Evolutionary conservation across 2,888 invertebrate species (phyloP), one percentile per base, ranked within the genome.

Genomic region (Brenthis hecate): DNA sequence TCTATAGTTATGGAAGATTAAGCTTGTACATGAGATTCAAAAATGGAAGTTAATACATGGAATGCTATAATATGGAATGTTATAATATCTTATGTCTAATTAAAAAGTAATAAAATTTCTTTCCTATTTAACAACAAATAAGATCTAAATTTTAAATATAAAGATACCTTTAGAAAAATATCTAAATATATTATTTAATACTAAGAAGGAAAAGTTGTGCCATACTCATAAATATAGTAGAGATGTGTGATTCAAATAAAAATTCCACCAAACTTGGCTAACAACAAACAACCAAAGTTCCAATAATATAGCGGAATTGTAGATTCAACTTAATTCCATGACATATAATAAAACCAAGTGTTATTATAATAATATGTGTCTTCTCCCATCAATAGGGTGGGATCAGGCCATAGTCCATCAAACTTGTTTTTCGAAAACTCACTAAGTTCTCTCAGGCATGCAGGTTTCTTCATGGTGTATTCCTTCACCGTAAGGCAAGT

Each of bases 11-110:
- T 47, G 28, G 48, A 60, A 60, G 19, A 60, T 50, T 14, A 19
- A 51, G 16, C 28, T 65, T 58, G 6, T 23, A 67, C 23, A 56
- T 62, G 56, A 67, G 66, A 67, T 62, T 67, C 56, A 14, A 56
- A 62, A 61, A 50, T 48, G 55, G 61, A 58, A 66, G 13, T 16
- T 47, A 14, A 14, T 58, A 53, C 23, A 23, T 62, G 69, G 62
- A 70, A 70, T 70, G 64, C 56, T 61, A 43, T 57, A 28, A 43
- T 57, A 28, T 54, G 23, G 56, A 61, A 67, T 55, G 55, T 67
- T 56, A 43, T 1, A 47, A 63, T 19, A 51, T 47, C 56, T 57
- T 56, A 63, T 16, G 43, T 13, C 51, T 63, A 67, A 36, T 51
- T 36, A 50, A 36, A 53, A 67, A 63, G 2, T 67, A 63, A 63